Conservation (phyloP, 1,140 invertebrate genomes). For the Cotesia glomerata region DNA sequence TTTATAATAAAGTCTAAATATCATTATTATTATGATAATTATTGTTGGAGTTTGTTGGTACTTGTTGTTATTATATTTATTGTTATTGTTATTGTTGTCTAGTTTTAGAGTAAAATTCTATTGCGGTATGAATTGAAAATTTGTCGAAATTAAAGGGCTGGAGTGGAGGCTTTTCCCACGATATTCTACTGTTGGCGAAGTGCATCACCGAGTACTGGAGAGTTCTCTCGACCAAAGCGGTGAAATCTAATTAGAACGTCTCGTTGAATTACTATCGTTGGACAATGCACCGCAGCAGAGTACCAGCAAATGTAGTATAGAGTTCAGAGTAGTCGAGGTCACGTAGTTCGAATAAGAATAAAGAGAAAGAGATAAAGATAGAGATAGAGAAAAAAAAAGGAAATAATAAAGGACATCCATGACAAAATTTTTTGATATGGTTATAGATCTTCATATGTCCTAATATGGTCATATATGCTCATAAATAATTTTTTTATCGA, state of each 20-base stretch:
- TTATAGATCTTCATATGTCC: too few relatives aligned
- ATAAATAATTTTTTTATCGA: too few relatives aligned
- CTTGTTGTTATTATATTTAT: background rate
- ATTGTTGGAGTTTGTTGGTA: background rate
- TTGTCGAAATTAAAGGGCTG: conserved; percentile 6
- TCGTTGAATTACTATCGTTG: conserved; percentile 35
- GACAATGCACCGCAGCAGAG: conserved; percentile 23
- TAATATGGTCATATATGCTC: too few relatives aligned
- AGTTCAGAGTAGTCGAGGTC: background rate
- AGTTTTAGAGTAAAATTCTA: background rate
- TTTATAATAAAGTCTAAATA: too few relatives aligned
- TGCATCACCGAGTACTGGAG: background rate
- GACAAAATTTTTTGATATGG: too few relatives aligned
- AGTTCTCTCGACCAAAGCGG: conserved; percentile 20
- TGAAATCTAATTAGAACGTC: conserved; percentile 38
- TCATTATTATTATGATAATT: too few relatives aligned
- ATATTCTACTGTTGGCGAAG: background rate
- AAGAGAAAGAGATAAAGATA: background rate
- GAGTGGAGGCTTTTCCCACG: conserved; percentile 14
- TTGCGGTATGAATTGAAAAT: conserved; percentile 12
- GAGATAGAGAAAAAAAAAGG: conserved; percentile 11
- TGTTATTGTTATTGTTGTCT: too few relatives aligned
- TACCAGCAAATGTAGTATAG: conserved; percentile 4
- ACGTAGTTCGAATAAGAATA: background rate
- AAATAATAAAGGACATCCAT: too few relatives aligned